A percentile compares a stretch with the other conserved stretches of the same genome.
Evolutionary conservation across 1,140 invertebrate species (phyloP).

Genomic region (Anthonomus grandis): DNA sequence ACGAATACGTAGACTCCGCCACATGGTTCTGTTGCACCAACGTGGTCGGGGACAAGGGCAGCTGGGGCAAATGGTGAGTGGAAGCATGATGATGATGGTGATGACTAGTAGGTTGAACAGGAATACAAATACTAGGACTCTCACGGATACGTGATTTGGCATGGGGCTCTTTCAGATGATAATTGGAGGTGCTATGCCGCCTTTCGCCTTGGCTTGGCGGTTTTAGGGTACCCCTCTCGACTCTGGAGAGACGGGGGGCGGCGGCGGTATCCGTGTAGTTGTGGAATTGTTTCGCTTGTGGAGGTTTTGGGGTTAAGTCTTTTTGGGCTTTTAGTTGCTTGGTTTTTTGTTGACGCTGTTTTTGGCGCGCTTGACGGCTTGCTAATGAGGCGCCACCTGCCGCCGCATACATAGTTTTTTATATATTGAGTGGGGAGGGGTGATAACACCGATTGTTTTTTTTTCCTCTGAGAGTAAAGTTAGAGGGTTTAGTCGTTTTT

Average conservation of each 20-base stretch:
- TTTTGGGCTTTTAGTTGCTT: conserved; percentile 48
- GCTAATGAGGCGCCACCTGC: conserved; percentile 69
- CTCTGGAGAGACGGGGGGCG: conserved; percentile 41
- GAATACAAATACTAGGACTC: conserved; percentile 47
- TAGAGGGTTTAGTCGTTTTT: conserved; percentile 15
- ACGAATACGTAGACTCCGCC: conserved; percentile 16
- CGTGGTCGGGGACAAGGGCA: conserved; percentile 23
- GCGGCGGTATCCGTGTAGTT: conserved; percentile 46
- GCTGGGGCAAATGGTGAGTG: conserved; percentile 28
- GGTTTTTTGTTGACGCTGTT: conserved; percentile 51
- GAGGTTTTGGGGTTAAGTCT: conserved; percentile 42
- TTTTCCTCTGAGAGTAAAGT: not conserved
- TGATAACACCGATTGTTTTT: no score
- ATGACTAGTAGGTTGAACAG: conserved; percentile 38
- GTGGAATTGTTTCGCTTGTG: conserved; percentile 54
- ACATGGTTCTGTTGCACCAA: conserved; percentile 24
- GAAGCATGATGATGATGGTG: conserved; percentile 36
- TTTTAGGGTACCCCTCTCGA: conserved; percentile 42
- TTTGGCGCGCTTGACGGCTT: conserved; percentile 62
- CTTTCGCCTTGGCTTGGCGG: conserved; percentile 38
- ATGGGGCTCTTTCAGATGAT: conserved; percentile 45
- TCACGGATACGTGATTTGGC: conserved; percentile 40
- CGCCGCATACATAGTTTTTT: conserved; percentile 65
- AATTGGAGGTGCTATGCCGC: conserved; percentile 45
- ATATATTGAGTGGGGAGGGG: no score